Evolutionary conservation across 2,113 vertebrate genomes (phyloP).

Genomic region (Mobula hypostoma): DNA sequence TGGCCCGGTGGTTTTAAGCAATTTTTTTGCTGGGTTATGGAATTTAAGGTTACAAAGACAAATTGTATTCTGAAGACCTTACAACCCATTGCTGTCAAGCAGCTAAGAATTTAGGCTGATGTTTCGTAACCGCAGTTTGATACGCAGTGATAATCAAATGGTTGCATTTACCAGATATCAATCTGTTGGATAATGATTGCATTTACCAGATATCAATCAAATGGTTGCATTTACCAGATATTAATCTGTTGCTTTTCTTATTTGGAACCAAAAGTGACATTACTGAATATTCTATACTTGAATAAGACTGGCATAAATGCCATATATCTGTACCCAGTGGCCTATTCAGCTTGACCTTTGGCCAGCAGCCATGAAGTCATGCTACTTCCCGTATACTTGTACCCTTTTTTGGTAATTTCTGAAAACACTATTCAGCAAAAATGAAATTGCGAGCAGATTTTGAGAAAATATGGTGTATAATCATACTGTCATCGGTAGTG

Average conservation of each 20-base stretch:
- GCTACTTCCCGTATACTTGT: neutral
- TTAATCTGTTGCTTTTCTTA: neutral
- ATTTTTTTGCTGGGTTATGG: neutral
- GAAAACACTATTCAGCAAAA: neutral
- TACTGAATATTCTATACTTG: neutral
- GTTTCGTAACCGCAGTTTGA: neutral
- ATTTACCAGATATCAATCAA: neutral
- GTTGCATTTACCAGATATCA: neutral
- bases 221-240: neutral
- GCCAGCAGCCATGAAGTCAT: no score
- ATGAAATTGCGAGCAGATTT: neutral
- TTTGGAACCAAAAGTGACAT: neutral
- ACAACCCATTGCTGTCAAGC: neutral
- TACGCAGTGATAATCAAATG: neutral
- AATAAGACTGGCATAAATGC: neutral
- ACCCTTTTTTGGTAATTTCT: neutral
- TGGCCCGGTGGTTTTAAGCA: neutral
- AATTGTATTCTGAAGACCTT: neutral
- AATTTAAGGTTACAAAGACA: neutral
- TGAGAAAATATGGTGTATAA: no score
- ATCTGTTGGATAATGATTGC: neutral
- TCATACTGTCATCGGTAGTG: neutral
- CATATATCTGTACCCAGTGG: neutral
- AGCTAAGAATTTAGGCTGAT: neutral
- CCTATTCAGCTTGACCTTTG: neutral